Conservation (phyloP, 2,797 vertebrate genomes). For the Chromis chromis region DNA sequence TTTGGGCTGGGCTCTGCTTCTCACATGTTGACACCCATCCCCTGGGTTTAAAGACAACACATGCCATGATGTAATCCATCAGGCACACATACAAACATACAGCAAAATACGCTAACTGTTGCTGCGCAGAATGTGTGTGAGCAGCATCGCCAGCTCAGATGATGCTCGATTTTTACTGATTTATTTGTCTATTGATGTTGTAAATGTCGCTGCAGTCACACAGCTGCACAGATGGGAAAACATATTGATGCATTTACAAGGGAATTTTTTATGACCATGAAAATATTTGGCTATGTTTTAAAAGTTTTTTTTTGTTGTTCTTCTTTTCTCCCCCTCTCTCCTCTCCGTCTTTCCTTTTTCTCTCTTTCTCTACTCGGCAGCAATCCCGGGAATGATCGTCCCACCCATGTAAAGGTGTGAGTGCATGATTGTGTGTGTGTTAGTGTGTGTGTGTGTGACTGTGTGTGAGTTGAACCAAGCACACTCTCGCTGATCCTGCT, state of each 20-base stretch:
- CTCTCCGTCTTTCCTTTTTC: slow-evolving; percentile 26
- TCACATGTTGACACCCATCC: slow-evolving; percentile 66
- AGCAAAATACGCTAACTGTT: slow-evolving; percentile 61
- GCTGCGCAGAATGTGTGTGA: slow-evolving; percentile 28
- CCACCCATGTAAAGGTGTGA: slow-evolving; percentile 81
- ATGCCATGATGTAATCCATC: slow-evolving; percentile 64
- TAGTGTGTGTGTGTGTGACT: slow-evolving; percentile 12
- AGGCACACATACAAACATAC: slow-evolving; percentile 47
- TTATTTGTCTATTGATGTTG: slow-evolving; percentile 74
- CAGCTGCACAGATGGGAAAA: slow-evolving; percentile 78
- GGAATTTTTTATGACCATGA: slow-evolving; percentile 61
- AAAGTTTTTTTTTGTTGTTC: slow-evolving; percentile 21
- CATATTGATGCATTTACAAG: slow-evolving; percentile 74
- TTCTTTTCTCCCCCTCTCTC: background rate
- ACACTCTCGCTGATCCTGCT: slow-evolving; percentile 51
- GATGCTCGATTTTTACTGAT: slow-evolving; percentile 60
- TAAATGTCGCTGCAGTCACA: slow-evolving; percentile 70
- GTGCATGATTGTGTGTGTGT: slow-evolving; percentile 40
- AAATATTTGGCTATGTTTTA: slow-evolving; percentile 71
- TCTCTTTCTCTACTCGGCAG: slow-evolving; percentile 58
- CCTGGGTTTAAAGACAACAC: slow-evolving; percentile 60
- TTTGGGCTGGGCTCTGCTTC: slow-evolving; percentile 53
- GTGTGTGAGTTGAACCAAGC: slow-evolving; percentile 61
- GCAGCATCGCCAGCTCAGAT: slow-evolving; percentile 36
- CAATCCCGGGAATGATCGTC: slow-evolving; percentile 78